These are phyloP conservation scores for Sussaba pulchella DNA, from an alignment of 2,888 invertebrate genomes.

Conservation along the genomic window DNA sequence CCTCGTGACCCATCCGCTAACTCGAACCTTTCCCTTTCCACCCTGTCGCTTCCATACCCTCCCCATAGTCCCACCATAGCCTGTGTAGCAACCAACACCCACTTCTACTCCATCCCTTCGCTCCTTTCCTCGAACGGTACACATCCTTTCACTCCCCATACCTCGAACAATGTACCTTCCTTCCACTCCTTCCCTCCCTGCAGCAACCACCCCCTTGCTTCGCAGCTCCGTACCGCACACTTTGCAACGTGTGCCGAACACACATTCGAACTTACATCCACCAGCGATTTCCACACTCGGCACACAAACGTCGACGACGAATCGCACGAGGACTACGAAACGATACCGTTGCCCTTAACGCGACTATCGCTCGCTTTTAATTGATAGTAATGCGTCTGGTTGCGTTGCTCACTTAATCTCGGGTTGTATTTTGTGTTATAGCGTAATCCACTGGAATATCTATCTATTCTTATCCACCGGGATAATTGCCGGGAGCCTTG, in stretches of 20 bases:
- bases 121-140: neutral
- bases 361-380: conserved; percentile 70
- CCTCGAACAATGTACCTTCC: no score
- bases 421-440: conserved; percentile 59
- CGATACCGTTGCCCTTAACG: conserved; percentile 47
- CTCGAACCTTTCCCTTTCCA: conserved; percentile 47
- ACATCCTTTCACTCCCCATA: neutral
- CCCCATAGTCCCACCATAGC: conserved; percentile 19
- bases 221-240: neutral
- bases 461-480: conserved; percentile 12
- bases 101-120: neutral
- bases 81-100: neutral
- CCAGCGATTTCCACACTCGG: conserved; percentile 7
- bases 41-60: conserved; percentile 50
- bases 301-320: conserved; percentile 37
- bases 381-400: conserved; percentile 77
- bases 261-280: conserved; percentile 46
- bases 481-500: conserved; percentile 49
- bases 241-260: conserved; percentile 48
- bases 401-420: conserved; percentile 68
- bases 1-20: conserved; percentile 60
- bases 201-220: neutral
- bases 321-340: conserved; percentile 49
- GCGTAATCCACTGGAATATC: conserved; percentile 44
- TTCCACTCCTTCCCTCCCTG: no score